A percentile compares a stretch with the other conserved stretches of the same genome.
phyloP scores from a whole-genome alignment of 2,113 vertebrate species.

The Oreocharis arfaki region DNA sequence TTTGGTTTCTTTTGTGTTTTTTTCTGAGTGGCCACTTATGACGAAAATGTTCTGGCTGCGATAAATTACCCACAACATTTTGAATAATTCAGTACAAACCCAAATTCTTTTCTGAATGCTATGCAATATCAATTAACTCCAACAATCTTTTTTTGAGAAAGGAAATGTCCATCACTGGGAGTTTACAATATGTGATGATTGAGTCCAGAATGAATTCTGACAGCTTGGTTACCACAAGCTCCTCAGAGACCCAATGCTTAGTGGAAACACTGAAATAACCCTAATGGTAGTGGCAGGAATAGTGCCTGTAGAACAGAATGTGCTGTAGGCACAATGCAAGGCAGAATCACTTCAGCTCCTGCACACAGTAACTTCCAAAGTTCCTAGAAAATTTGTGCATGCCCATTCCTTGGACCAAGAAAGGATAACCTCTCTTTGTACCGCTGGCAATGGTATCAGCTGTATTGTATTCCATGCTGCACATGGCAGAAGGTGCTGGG shows the following conservation, averaged over 20 bases:
- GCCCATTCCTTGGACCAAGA: background rate
- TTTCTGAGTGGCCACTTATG: background rate
- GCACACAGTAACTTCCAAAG: background rate
- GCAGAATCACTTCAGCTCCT: background rate
- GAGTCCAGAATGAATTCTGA: background rate
- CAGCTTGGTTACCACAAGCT: background rate
- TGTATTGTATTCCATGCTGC: background rate
- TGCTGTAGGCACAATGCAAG: background rate
- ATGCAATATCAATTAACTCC: background rate
- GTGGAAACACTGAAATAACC: constrained; percentile 29
- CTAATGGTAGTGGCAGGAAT: background rate
- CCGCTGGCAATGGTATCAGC: background rate
- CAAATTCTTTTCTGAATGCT: background rate
- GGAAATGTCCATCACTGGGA: background rate
- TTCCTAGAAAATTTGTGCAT: background rate
- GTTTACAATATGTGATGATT: background rate
- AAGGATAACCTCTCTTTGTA: background rate
- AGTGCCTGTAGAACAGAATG: background rate
- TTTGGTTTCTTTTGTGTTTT: background rate
- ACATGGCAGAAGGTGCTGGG: background rate
- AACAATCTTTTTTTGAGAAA: background rate
- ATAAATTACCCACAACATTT: background rate
- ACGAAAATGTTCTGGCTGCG: background rate
- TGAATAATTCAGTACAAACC: background rate
- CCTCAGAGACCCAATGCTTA: background rate